Evolutionary conservation across 2,888 invertebrate genomes (phyloP).

Genomic region (Galeopsomyia nigrocyanea): DNA sequence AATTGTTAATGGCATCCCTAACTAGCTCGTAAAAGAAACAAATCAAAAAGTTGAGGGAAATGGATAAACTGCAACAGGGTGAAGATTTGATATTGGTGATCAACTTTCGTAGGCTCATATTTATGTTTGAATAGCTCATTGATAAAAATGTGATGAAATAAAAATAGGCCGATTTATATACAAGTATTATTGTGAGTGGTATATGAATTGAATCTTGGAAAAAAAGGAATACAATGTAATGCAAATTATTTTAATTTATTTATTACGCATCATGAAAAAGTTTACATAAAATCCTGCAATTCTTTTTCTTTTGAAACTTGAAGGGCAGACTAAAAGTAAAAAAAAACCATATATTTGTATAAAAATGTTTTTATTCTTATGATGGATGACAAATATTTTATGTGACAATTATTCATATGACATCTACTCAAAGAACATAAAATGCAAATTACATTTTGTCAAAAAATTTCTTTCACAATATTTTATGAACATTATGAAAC

Average conservation of each 20-base stretch:
- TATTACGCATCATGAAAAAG: not conserved
- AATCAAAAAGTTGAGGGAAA: constrained; percentile 1
- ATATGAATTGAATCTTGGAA: constrained; percentile 12
- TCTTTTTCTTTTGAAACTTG: constrained; percentile 39
- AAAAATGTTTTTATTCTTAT: constrained; percentile 44
- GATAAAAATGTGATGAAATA: constrained; percentile 6
- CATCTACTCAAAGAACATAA: constrained; percentile 11
- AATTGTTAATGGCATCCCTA: constrained; percentile 92
- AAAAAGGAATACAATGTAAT: constrained; percentile 25
- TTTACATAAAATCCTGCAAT: not conserved
- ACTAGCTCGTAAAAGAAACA: constrained; percentile 76
- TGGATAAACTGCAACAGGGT: constrained; percentile 21
- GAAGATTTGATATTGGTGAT: constrained; percentile 15
- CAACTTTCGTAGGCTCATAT: constrained; percentile 9
- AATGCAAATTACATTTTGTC: constrained; percentile 16
- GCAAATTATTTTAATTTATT: not conserved
- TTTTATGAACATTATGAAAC: not conserved
- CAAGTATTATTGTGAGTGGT: constrained; percentile 29
- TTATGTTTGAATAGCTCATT: constrained; percentile 10
- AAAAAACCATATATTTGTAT: constrained; percentile 38
- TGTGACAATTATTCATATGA: constrained; percentile 17
- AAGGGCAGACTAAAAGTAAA: constrained; percentile 27
- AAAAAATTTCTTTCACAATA: constrained; percentile 7
- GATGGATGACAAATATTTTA: constrained; percentile 28
- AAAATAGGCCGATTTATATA: constrained; percentile 3